Conservation (phyloP, 2,113 vertebrate species). For the Crotalus helleri region DNA sequence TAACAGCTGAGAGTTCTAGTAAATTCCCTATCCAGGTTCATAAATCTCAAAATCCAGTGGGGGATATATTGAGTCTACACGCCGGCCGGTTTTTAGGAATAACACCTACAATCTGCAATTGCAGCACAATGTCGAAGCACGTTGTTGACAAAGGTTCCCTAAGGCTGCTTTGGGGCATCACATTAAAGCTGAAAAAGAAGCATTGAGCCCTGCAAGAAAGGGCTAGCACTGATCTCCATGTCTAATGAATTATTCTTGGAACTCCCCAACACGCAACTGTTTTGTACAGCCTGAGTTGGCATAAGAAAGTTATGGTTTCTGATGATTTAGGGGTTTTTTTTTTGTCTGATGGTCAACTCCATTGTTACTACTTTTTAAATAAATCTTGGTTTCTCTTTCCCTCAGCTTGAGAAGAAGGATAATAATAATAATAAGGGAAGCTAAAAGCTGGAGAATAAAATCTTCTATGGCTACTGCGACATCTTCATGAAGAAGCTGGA, state of each 20-base stretch:
- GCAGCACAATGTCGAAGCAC: not conserved
- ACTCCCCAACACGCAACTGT: not conserved
- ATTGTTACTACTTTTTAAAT: not conserved
- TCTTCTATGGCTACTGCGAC: not conserved
- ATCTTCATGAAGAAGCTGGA: not conserved
- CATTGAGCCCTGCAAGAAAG: not conserved
- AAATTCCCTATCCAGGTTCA: not conserved
- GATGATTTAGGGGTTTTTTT: not conserved
- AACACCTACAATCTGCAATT: not conserved
- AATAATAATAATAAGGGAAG: not conserved
- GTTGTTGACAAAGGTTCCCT: not conserved
- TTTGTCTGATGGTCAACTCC: not conserved
- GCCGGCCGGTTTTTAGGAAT: not conserved
- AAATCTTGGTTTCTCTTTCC: not conserved
- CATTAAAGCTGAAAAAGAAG: not conserved
- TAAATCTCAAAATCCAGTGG: not conserved
- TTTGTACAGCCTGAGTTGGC: not conserved
- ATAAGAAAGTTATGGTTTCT: not conserved
- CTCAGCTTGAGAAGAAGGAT: not conserved
- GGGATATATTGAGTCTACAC: not conserved
- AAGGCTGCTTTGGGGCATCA: not conserved
- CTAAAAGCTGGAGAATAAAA: not conserved
- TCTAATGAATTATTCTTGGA: not conserved
- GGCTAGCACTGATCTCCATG: not conserved
- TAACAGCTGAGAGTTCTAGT: not conserved